Conservation (phyloP, 2,797 vertebrate genomes). For the Xenopus petersii region DNA sequence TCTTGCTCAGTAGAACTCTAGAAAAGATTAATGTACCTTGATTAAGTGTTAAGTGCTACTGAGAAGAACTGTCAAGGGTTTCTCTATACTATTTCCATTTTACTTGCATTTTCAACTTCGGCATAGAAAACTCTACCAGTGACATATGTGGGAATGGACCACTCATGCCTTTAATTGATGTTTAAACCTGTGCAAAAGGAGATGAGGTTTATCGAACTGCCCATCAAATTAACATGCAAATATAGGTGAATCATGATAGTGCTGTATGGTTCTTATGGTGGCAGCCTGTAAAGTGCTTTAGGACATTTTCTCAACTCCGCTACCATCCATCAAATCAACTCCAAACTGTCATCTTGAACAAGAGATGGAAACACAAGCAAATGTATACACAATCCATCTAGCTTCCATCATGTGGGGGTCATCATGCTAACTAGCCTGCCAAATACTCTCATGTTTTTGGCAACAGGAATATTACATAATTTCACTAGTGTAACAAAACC, state of each 20-base stretch:
- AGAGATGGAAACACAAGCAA: slow-evolving; percentile 2
- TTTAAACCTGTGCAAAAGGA: background rate
- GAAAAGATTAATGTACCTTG: background rate
- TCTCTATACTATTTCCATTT: background rate
- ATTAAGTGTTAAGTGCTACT: background rate
- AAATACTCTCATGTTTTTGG: no score
- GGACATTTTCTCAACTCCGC: slow-evolving; percentile 22
- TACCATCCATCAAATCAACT: slow-evolving; percentile 20
- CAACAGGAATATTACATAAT: no score
- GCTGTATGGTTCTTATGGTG: background rate
- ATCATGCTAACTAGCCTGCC: no score
- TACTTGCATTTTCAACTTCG: background rate
- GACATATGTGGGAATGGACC: background rate
- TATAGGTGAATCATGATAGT: background rate
- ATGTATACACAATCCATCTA: no score
- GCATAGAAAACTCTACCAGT: background rate
- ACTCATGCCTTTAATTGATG: background rate
- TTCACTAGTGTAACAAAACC: no score
- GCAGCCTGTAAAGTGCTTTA: slow-evolving; percentile 5
- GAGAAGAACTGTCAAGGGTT: background rate
- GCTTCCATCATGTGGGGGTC: no score
- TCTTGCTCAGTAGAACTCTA: background rate
- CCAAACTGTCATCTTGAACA: slow-evolving; percentile 15
- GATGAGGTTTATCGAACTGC: background rate
- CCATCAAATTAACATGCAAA: background rate